Evolutionary conservation across 2,113 vertebrate species (phyloP), one percentile per base, ranked within the genome.

Genomic region (Sceloporus tristichus): DNA sequence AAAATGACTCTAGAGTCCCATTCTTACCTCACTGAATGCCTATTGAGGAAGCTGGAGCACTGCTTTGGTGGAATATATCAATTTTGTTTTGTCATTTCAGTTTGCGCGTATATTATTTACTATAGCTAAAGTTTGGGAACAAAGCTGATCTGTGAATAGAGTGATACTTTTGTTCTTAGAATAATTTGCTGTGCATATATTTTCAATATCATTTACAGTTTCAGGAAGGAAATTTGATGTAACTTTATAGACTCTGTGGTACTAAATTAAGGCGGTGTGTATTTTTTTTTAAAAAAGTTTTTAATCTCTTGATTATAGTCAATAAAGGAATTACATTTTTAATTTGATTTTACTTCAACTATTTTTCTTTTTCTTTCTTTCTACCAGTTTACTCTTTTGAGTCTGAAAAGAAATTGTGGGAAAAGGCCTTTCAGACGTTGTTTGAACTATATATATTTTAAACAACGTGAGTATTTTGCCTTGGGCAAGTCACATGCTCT

Each of bases 41-140:
- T 93, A 40, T 86, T 92, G 78, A 87, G 88, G 86, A 91, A 89
- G 86, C 23, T 25, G 75, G 38, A 79, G 7, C 87, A 65, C 66
- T 89, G 2, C 85, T 87, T 89, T 92, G 38, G 48, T 4, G 3
- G 62, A 93, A 86, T 34, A 68, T 79, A 73, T 89, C 78, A 21
- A 59, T 91, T 89, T 73, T 54, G 78, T 81, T 94, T 93, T 93
- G 53, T 86, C 65, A 29, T 88, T 94, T 91, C 10, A 42, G 94
- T 93, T 91, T 93, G 34, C 79, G 82, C 74, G 21, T 86, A 83
- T 90, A 78, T 93, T 92, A 88, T 81, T 93, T 65, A 85, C 29
- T 78, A 54, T 42, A 66, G 89, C 81, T 83, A 87, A 82, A 93
- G 83, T 92, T 88, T 92, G 73, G 82, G 93, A 90, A 77, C 42